Evolutionary conservation across 2,113 vertebrate species (phyloP), one percentile per base, ranked within the genome.

Genomic region (Lichenostomus cassidix): DNA sequence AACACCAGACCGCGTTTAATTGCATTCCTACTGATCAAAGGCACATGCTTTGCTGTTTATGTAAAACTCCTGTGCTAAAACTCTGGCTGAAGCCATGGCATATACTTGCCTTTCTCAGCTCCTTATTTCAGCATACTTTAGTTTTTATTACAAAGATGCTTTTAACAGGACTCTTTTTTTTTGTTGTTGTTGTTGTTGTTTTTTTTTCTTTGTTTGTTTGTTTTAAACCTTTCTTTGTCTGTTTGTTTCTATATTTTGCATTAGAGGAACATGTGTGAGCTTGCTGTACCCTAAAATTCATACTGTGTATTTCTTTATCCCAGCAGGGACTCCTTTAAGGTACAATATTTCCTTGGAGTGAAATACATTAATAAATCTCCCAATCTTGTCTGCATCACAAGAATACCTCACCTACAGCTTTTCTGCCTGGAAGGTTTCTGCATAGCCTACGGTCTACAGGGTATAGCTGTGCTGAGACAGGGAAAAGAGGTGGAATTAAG

Each of bases 11-110:
- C 12, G 31, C 7, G 2, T 68, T 84, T 64, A 60, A 60, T 27
- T 69, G 6, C 6, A 33, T 25, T 59, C 70, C 42, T 59, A 39
- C 23, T 35, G 23, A 60, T 62, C 25, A 47, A 15, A 68, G 41
- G 23, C 13, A 67, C 1, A 11, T 39, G 7, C 10, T 60, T 29
- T 18, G 24, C 20, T 20, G 41, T 69, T 78, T 64, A 7, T 29
- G 3, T n/a, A n/a, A 56, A 78, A 31, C 4, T 79, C 19, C 5
- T 0, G 0, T 12, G 5, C 5, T 73, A 33, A 77, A 6, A 73
- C 7, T 53, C n/a, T 2, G 0, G 10, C 35, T 35, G 50, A 16
- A 87, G 10, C 3, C 11, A 15, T 29, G 8, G 8, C 11, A 24
- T 24, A 19, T 18, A 50, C 20, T 55, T 50, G 11, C 10, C 6